Evolutionary conservation across 2,888 invertebrate species (phyloP), one percentile per base, ranked within the genome.

Genomic region (Cecidostiba fungosa): DNA sequence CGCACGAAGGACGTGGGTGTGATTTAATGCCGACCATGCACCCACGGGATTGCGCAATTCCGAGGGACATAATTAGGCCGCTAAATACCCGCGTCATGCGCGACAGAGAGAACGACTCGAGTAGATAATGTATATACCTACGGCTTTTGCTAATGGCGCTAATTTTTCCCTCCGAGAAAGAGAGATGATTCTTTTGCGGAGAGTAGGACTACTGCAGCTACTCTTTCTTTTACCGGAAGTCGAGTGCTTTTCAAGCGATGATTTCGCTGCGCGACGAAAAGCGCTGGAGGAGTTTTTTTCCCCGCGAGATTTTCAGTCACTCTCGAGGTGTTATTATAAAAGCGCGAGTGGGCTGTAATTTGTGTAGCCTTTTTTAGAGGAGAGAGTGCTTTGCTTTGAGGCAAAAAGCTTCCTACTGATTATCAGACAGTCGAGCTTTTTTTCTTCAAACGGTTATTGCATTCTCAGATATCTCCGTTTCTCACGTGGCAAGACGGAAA

Each of bases 61-160:
- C 54, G 32, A 43, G 23, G 32, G n/a, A 59, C 81, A 59, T 77
- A 83, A 83, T 77, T 72, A 82, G 77, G 70, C 29, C 70, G 54
- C 70, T 83, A 77, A 82, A 54, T 70, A 59, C 54, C 36, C 50
- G 69, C 29, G 29, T 29, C 50, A 32, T 32, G 19, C 59, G 36
- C 59, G 36, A 66, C 66, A 66, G 26, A 14, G 54, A 66, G 29
- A 26, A 14, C 6, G 14, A 66, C 26, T n/a, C 5, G 54, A 16
- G 16, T 10, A 47, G 12, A 47, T n/a, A 1, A 50, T 16, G 16
- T 19, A 54, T 54, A 54, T 54, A n/a, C 54, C 54, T 5, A 3
- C 19, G n/a, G 54, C 54, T n/a, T 26, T 26, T 12, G 26, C 62
- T 62, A 62, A 26, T 62, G 62, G 62, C 14, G 62, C 62, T 62